Base-by-base conservation (phyloP, 2,113 vertebrate species). In the Cryptoleucopteryx plumbea region DNA sequence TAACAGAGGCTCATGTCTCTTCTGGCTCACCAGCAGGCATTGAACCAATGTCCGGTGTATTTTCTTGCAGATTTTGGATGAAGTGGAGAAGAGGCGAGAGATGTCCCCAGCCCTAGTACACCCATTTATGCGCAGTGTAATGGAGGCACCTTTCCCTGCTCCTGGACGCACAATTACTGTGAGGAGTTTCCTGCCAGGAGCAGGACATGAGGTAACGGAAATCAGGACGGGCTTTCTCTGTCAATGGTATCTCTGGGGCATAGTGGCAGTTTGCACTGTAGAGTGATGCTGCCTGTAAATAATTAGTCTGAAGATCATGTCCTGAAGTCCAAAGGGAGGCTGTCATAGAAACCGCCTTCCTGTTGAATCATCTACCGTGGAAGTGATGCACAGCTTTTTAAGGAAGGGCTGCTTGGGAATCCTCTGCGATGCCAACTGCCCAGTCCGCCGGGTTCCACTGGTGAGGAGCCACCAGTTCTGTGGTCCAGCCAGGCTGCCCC, bases 91-190 rank as follows among this genome's bases (percentile, higher is more conserved):
- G 84, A 98, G 99, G 63, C 93, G 99, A 94, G 99, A 99, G 95
- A 98, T 99, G 94, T 99, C 99, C 73, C 98, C 99, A 10, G 99
- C 99, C 4, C 98, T 99, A 6, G 99, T 99, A 36, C 98, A 99
- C 89, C 99, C 99, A 0, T 99, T 99, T 93, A 99, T 99, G 99
- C 98, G 98, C 10, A 99, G 99, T 13, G 99, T 99, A 50, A 99
- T 99, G 99, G 99, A 99, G 96, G 99, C 99, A 0, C 99, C 99
- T 3, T 99, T 99, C 92, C 99, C 99, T 16, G 99, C 99, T 32
- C 99, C 99, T 1, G 99, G 99, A n/a, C 98, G 98, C 82, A 99
- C 98, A 20, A 99, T 99, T 93, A 98, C 98, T 9, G 97, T 99
- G 61, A 99, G 99, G 97, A 99, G 98, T 97, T 99, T 99, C 97